Percentiles rank a stretch among this genome's conserved stretches.
These are phyloP conservation scores for Notolabrus celidotus DNA, from an alignment of 2,797 vertebrate species.

Conservation along the genomic window DNA sequence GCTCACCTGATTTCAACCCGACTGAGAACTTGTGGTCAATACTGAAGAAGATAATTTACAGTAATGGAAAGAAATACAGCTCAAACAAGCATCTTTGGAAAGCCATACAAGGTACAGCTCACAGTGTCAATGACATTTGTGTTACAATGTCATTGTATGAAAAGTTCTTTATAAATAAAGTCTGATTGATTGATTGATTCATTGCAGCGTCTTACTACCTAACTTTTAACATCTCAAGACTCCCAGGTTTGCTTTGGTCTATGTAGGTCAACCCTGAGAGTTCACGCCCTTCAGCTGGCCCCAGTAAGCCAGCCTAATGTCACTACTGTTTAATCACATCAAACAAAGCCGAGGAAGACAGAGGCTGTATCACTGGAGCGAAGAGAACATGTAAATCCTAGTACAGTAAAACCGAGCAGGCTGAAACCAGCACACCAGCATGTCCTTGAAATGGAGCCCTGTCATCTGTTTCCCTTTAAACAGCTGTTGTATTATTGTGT, in stretches of 20 bases:
- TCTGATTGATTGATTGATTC: too few species aligned
- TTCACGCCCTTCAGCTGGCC: neutral
- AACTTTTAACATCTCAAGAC: neutral
- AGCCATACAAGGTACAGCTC: too few species aligned
- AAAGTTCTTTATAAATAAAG: too few species aligned
- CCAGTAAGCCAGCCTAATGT: neutral
- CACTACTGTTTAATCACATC: neutral
- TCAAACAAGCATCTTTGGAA: too few species aligned
- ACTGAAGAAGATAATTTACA: too few species aligned
- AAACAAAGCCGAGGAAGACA: too few species aligned
- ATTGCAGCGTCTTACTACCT: neutral
- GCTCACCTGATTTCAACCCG: too few species aligned
- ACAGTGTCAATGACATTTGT: too few species aligned
- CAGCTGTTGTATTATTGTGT: neutral
- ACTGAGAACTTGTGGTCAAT: too few species aligned
- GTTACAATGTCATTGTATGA: too few species aligned
- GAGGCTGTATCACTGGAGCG: neutral
- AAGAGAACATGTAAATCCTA: neutral
- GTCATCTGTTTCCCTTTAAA: neutral
- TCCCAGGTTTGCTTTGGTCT: neutral
- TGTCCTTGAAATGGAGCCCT: too few species aligned
- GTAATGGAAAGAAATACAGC: too few species aligned
- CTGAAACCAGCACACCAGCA: neutral
- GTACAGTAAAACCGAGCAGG: neutral
- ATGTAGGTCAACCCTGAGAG: neutral